These are phyloP conservation scores for Drosophila monieri DNA, from an alignment of 2,888 invertebrate genomes.

Conservation along the genomic window DNA sequence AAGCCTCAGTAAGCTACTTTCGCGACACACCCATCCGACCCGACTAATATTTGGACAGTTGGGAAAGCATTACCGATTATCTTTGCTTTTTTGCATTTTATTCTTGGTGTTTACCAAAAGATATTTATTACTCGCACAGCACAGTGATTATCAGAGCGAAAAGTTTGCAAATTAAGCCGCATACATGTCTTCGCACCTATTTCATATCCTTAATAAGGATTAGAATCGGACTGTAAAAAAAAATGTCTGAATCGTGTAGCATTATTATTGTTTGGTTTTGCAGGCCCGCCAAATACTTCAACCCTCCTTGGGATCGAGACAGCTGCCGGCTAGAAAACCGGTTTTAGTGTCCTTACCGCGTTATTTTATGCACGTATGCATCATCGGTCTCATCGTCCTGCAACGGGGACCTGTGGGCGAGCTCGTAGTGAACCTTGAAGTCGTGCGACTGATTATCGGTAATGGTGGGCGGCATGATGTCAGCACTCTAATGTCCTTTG, in stretches of 20 bases:
- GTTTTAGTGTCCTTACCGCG: slow-evolving; percentile 69
- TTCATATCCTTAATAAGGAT: background rate
- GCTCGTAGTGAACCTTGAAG: slow-evolving; percentile 61
- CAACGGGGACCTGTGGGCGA: slow-evolving; percentile 45
- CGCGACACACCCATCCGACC: slow-evolving; percentile 37
- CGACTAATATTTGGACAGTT: slow-evolving; percentile 41
- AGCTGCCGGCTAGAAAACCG: slow-evolving; percentile 30
- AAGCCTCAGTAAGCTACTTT: slow-evolving; percentile 18
- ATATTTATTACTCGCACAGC: slow-evolving; percentile 6
- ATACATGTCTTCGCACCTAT: background rate
- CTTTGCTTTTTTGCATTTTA: slow-evolving; percentile 26
- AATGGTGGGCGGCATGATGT: slow-evolving; percentile 81
- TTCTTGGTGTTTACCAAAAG: slow-evolving; percentile 8
- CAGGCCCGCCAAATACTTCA: slow-evolving; percentile 17
- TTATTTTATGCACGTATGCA: slow-evolving; percentile 64
- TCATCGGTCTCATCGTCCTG: slow-evolving; percentile 66
- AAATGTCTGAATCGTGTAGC: background rate
- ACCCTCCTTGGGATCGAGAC: slow-evolving; percentile 10
- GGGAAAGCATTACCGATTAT: slow-evolving; percentile 12
- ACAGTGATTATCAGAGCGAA: slow-evolving; percentile 36
- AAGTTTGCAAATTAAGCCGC: background rate
- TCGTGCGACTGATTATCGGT: slow-evolving; percentile 70
- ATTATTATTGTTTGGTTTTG: background rate
- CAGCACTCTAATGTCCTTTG: slow-evolving; percentile 54
- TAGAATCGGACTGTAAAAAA: background rate